Conservation (phyloP, 1,140 invertebrate species). For the Sycophila sp. region DNA sequence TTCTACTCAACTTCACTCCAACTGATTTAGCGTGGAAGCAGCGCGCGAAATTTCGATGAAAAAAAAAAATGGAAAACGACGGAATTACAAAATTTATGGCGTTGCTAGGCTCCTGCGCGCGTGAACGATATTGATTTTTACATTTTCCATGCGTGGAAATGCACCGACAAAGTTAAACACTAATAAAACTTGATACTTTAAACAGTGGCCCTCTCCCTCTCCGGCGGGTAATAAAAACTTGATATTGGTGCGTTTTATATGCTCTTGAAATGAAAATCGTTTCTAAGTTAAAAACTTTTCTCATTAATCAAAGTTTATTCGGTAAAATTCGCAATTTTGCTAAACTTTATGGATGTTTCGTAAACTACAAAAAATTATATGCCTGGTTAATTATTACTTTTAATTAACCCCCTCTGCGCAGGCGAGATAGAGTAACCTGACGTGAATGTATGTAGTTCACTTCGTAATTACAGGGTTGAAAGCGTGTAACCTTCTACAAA, state of each 20-base stretch:
- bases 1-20: no score
- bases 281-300: conserved; percentile 21
- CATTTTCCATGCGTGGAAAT: conserved; percentile 9
- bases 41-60: no score
- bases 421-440: no score
- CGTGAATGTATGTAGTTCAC: no score
- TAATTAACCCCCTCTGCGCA: no score
- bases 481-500: not conserved
- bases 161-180: conserved; percentile 11
- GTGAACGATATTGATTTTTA: conserved; percentile 25
- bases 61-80: no score
- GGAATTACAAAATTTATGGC: not conserved
- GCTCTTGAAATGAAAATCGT: conserved; percentile 24
- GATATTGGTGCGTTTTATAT: conserved; percentile 26
- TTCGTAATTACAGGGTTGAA: no score
- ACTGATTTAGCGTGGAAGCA: no score
- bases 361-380: no score
- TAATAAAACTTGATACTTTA: conserved; percentile 30
- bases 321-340: not conserved
- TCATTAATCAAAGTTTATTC: conserved; percentile 14
- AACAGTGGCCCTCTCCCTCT: conserved; percentile 19
- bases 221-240: conserved; percentile 27
- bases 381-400: no score
- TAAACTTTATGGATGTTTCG: not conserved
- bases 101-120: not conserved